Conservation (phyloP, 2,888 invertebrate species). For the Eupithecia vulgata region DNA sequence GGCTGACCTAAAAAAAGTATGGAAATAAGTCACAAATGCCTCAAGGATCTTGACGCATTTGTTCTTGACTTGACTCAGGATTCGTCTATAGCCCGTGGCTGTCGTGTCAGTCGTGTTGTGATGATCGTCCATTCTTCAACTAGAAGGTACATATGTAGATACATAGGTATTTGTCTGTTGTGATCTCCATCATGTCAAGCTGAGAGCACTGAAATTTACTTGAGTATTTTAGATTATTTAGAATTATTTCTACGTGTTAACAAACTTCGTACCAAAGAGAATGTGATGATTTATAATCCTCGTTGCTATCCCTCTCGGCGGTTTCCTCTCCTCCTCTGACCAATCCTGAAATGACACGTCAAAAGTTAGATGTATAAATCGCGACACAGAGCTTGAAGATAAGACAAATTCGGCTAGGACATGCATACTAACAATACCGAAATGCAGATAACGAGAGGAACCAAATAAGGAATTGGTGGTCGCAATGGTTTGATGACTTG, state of each 20-base stretch:
- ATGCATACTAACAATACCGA: slow-evolving; percentile 47
- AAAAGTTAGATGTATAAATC: neutral
- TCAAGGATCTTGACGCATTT: neutral
- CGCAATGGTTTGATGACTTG: slow-evolving; percentile 58
- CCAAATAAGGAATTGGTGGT: neutral
- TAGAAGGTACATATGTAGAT: no score
- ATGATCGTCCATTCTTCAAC: no score
- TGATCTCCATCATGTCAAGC: neutral
- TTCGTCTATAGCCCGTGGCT: neutral
- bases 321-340: slow-evolving; percentile 81
- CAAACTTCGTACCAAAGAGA: slow-evolving; percentile 69
- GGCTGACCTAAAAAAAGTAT: neutral
- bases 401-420: slow-evolving; percentile 39
- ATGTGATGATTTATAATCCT: slow-evolving; percentile 83
- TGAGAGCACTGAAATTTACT: neutral
- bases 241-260: neutral
- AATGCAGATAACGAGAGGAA: neutral
- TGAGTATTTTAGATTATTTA: neutral
- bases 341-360: slow-evolving; percentile 68
- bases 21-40: neutral
- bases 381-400: neutral
- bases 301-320: slow-evolving; percentile 82
- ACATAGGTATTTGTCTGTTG: no score
- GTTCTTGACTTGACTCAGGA: neutral
- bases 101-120: neutral